phyloP scores from a whole-genome alignment of 2,113 vertebrate species.

The Abramis brama region DNA sequence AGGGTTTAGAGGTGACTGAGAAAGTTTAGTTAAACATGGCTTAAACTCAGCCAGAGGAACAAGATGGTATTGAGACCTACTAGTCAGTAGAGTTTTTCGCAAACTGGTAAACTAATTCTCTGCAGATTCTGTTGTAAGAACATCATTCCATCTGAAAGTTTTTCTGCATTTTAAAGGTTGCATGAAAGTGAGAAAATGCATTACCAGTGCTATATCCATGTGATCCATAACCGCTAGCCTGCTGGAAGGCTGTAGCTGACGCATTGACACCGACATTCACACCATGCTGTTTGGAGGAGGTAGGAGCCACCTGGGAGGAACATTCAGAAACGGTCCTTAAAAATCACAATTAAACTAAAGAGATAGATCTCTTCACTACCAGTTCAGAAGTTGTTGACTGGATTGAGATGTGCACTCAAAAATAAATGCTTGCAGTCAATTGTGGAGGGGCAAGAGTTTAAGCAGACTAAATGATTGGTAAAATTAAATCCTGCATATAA shows the following conservation, averaged over 20 bases:
- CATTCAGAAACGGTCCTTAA: not conserved
- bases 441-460: no score
- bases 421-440: no score
- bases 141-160: not conserved
- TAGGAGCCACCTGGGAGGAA: slow-evolving; percentile 87
- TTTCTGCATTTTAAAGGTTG: not conserved
- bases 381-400: no score
- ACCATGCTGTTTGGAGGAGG: slow-evolving; percentile 97
- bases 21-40: not conserved
- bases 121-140: not conserved
- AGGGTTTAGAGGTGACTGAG: not conserved
- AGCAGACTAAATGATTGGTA: no score
- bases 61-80: not conserved
- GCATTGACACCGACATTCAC: slow-evolving; percentile 97
- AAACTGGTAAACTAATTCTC: no score
- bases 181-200: not conserved
- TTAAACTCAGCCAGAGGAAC: not conserved
- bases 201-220: slow-evolving; percentile 95
- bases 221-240: slow-evolving; percentile 94
- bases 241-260: slow-evolving; percentile 92
- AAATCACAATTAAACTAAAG: not conserved
- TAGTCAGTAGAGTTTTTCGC: not conserved
- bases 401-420: no score
- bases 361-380: no score
- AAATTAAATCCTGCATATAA: no score